Evolutionary conservation across 1,140 invertebrate genomes (phyloP).

Genomic region (Ceratoteleas bidentatus): DNA sequence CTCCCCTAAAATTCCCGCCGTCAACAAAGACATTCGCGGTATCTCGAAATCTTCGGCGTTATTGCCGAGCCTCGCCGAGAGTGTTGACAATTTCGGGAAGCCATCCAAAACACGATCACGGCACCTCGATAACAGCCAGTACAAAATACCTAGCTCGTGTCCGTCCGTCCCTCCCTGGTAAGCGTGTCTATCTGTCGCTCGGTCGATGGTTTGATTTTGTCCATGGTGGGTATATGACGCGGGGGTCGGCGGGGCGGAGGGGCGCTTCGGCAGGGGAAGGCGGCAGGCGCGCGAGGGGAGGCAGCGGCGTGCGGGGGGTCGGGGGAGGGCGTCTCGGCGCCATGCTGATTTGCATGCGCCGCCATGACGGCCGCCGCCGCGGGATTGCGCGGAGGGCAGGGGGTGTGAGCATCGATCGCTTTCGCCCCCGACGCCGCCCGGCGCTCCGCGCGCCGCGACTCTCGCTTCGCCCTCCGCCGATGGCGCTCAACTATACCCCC

Average conservation of each 20-base stretch:
- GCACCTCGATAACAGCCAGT: conserved; percentile 70
- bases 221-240: conserved; percentile 71
- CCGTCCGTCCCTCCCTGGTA: conserved; percentile 68
- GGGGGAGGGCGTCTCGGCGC: conserved; percentile 80
- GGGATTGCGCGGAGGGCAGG: conserved; percentile 71
- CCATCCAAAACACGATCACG: no score
- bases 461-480: conserved; percentile 54
- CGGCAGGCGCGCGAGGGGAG: conserved; percentile 34
- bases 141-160: conserved; percentile 75
- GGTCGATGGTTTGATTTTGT: conserved; percentile 79
- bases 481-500: conserved; percentile 58
- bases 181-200: conserved; percentile 70
- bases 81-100: no score
- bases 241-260: conserved; percentile 13
- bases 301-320: no score
- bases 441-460: conserved; percentile 33
- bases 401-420: conserved; percentile 79
- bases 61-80: no score
- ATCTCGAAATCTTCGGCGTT: no score
- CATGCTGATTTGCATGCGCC: conserved; percentile 82
- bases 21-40: no score
- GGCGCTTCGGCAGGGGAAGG: conserved; percentile 25
- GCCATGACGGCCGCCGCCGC: conserved; percentile 79
- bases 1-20: no score
- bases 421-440: conserved; percentile 65